Base-by-base conservation (phyloP, 1,140 invertebrate genomes). In the Drosophila pseudoobscura region DNA sequence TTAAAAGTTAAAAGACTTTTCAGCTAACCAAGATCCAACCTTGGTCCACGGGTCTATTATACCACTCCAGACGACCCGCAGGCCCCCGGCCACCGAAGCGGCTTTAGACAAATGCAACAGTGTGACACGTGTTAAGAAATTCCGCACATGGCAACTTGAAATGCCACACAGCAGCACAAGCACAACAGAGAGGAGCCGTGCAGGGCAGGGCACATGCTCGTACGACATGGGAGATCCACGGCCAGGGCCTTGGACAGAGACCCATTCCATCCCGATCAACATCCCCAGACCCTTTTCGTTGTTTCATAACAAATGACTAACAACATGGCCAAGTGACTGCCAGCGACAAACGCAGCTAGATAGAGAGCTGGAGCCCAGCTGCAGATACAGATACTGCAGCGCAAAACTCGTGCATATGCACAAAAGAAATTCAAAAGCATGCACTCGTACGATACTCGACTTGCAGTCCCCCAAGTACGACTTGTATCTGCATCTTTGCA, bases 261-360 rank as follows among this genome's bases (percentile, higher is more conserved):
- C 55, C 22, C 35, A 44, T 43, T 43, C 15, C n/a, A 11, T 45
- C 24, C 43, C 44, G 35, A 65, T 58, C 41, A 26, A 17, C 46
- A 65, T 58, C 24, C 41, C 15, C 39, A 54, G 64, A 73, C 79
- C 79, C 75, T 83, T 83, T 78, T 66, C 60, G 72, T 70, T 63
- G 71, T 84, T 79, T 87, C 82, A 88, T 87, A 87, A 87, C 83
- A 87, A 87, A 87, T 87, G 82, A 85, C 80, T 85, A 85, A 85
- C 80, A 85, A 85, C 80, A 80, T 87, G 78, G 78, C 63, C 77
- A 70, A 73, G 51, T 61, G 55, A 68, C 75, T 66, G 59, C 60
- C 61, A 65, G 68, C 75, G 69, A 83, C 79, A 82, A 70, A 78
- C 75, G 79, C 70, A 80, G 66, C 80, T 85, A 85, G 77, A 76